A percentile compares a stretch with the other conserved stretches of the same genome.
phyloP scores from a whole-genome alignment of 2,113 vertebrate genomes.

The Rhinichthys klamathensis region DNA sequence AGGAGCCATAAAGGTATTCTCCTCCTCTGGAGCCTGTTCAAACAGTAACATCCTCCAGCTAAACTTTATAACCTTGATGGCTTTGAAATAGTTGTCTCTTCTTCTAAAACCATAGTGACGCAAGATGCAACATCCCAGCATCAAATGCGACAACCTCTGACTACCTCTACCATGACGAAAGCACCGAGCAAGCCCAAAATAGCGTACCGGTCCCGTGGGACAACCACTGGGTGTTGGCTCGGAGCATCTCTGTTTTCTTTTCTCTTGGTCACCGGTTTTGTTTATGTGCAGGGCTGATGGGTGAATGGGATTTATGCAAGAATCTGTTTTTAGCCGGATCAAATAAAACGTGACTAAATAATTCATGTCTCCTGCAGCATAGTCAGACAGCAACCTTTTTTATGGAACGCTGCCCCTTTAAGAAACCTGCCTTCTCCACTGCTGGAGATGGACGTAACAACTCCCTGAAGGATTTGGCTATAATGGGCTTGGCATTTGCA shows the following conservation, averaged over 20 bases:
- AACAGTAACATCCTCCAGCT: constrained; percentile 22
- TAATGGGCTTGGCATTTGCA: constrained; percentile 79
- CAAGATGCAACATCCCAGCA: constrained; percentile 50
- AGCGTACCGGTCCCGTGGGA: constrained; percentile 46
- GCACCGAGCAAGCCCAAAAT: constrained; percentile 48
- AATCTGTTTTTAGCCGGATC: constrained; percentile 49
- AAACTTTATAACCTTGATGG: constrained; percentile 47
- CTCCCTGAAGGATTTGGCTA: constrained; percentile 73
- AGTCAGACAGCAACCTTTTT: constrained; percentile 46
- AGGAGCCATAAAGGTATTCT: constrained; percentile 9
- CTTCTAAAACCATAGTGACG: constrained; percentile 45
- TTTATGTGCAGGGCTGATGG: constrained; percentile 29
- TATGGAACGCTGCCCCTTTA: constrained; percentile 60
- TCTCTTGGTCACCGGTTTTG: constrained; percentile 41
- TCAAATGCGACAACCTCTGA: constrained; percentile 53
- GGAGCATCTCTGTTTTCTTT: constrained; percentile 31
- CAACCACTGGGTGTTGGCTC: constrained; percentile 40
- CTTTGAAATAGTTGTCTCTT: constrained; percentile 44
- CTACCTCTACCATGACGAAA: constrained; percentile 53
- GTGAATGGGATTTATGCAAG: constrained; percentile 5
- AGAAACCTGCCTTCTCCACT: constrained; percentile 53
- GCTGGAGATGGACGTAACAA: constrained; percentile 69
- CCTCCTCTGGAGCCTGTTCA: background rate
- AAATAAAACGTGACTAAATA: constrained; percentile 47
- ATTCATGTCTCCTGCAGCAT: constrained; percentile 32